Conservation (phyloP, 2,113 vertebrate genomes). For the Todiramphus saurophagus region DNA sequence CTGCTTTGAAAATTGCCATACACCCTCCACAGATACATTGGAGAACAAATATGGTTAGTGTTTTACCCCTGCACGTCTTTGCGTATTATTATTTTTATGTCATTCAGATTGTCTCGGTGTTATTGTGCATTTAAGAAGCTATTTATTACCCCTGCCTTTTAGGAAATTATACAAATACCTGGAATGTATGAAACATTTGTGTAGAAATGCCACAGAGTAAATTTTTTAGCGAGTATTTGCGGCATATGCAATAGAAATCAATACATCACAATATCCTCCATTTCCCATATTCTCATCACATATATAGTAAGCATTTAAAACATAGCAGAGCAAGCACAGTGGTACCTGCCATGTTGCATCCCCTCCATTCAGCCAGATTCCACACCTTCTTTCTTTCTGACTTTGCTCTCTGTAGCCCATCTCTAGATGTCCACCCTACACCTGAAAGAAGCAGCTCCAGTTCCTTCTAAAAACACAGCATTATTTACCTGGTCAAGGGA, state of each 20-base stretch:
- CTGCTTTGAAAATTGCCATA: background rate
- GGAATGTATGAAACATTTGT: background rate
- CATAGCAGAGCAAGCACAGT: background rate
- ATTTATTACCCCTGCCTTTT: background rate
- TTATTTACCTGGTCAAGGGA: background rate
- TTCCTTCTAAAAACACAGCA: background rate
- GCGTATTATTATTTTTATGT: background rate
- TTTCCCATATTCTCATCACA: background rate
- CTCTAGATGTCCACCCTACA: background rate
- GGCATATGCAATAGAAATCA: background rate
- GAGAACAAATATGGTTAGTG: background rate
- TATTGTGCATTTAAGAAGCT: background rate
- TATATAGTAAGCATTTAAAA: background rate
- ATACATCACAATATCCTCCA: background rate
- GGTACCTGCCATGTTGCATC: background rate
- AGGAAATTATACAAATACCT: background rate
- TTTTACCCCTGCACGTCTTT: background rate
- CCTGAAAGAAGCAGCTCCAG: background rate
- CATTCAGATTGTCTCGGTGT: background rate
- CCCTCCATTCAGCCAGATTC: background rate
- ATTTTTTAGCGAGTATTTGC: slow-evolving; percentile 3
- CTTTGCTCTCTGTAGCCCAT: background rate
- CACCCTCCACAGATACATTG: background rate
- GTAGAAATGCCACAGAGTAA: background rate
- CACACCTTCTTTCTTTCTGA: background rate